Conservation (phyloP, 2,113 vertebrate genomes). For the Silurus glanis region DNA sequence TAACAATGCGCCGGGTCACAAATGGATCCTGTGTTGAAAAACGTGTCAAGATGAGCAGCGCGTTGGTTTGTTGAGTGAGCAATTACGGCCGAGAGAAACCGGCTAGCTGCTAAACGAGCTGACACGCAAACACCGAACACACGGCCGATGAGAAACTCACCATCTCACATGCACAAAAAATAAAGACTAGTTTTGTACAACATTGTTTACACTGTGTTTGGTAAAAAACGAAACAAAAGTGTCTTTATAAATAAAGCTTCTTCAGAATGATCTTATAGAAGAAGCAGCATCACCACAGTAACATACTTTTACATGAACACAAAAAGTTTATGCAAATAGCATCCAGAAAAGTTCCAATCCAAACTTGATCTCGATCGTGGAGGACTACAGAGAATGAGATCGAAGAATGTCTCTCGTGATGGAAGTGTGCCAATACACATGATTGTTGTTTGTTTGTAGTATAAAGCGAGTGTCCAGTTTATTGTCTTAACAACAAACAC, state of each 20-base stretch:
- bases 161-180: background rate
- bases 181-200: background rate
- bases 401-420: background rate
- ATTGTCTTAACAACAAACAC: background rate
- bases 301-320: background rate
- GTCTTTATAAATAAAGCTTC: background rate
- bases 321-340: background rate
- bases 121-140: background rate
- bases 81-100: slow-evolving; percentile 28
- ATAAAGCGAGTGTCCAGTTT: background rate
- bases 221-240: background rate
- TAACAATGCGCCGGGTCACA: slow-evolving; percentile 29
- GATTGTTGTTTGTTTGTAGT: background rate
- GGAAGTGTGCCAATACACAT: background rate
- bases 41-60: slow-evolving; percentile 36
- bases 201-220: background rate
- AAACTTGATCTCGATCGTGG: background rate
- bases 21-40: slow-evolving; percentile 30
- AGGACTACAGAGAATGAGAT: background rate
- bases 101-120: background rate
- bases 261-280: background rate
- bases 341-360: background rate
- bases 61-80: slow-evolving; percentile 31
- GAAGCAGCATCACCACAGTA: background rate
- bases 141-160: background rate